Evolutionary conservation across 1,140 invertebrate species (phyloP), one percentile per base, ranked within the genome.

Genomic region (Protaetia brevitarsis): DNA sequence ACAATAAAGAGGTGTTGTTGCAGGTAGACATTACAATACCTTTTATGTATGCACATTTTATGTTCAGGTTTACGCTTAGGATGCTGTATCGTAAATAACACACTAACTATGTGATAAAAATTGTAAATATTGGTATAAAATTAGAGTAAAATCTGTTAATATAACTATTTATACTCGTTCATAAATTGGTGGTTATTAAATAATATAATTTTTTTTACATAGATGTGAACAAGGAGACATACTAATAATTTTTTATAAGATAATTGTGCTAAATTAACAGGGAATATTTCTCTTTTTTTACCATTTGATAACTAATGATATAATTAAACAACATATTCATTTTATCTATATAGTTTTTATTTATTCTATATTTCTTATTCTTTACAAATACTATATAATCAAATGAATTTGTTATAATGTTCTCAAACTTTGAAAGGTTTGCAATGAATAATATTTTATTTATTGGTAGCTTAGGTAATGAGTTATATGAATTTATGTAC

Each of bases 11-110:
- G 41, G 41, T n/a, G n/a, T 16, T 51, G 19, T 51, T 51, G 41
- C 41, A 51, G 19, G 41, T 51, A 51, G 41, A 23, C 19, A 51
- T 51, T 51, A 51, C 41, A 51, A 23, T 51, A 51, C 41, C 41
- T 51, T 51, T 51, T 51, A 51, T 51, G 41, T 51, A 51, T 51
- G 41, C 41, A 51, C 41, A 51, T 51, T 51, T 51, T 51, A 23
- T 51, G 41, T 51, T 51, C 41, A 21, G 41, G 41, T 51, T 51
- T 21, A 51, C 16, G 8, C 4, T 51, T 51, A 51, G 41, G 41
- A 51, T 51, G 41, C 8, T 21, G 2, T 21, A 21, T 51, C 0
- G 41, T 51, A 51, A 36, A 36, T 36, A 36, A 36, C n/a, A n/a
- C n/a, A 36, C 2, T 36, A 36, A 51, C 2, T 21, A 51, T 21